A percentile compares a stretch with the other conserved stretches of the same genome.
These are phyloP conservation scores for Danaus melanippus DNA, from an alignment of 1,140 invertebrate species.

Conservation along the genomic window DNA sequence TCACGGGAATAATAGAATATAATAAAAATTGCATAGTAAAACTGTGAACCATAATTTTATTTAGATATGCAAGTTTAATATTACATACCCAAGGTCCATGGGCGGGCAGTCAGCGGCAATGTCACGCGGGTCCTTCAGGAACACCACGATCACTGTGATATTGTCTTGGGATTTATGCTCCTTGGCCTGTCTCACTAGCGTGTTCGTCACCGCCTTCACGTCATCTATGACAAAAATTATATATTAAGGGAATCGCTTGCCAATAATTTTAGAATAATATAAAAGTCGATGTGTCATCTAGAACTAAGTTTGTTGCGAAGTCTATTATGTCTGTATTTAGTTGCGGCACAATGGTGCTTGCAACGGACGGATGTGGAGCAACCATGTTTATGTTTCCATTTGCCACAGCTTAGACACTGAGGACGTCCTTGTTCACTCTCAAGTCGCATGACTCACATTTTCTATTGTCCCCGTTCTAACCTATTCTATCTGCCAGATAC, in stretches of 20 bases:
- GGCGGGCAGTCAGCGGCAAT: slow-evolving; percentile 72
- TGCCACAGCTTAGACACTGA: slow-evolving; percentile 40
- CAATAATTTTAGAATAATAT: slow-evolving; percentile 45
- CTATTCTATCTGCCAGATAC: slow-evolving; percentile 17
- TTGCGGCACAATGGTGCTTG: slow-evolving; percentile 65
- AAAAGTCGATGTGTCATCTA: slow-evolving; percentile 56
- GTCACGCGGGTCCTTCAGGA: slow-evolving; percentile 81
- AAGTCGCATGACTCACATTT: slow-evolving; percentile 44
- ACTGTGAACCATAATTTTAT: too few relatives aligned
- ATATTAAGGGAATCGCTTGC: not conserved
- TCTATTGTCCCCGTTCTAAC: slow-evolving; percentile 45
- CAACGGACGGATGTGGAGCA: slow-evolving; percentile 60
- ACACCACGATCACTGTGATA: slow-evolving; percentile 90
- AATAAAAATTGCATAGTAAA: too few relatives aligned
- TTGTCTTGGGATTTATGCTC: slow-evolving; percentile 86
- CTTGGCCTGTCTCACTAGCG: slow-evolving; percentile 82
- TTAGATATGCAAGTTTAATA: not conserved
- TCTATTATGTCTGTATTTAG: slow-evolving; percentile 64
- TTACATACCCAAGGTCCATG: slow-evolving; percentile 67
- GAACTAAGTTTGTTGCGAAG: slow-evolving; percentile 53
- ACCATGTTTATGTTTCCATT: slow-evolving; percentile 66
- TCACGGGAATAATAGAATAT: too few relatives aligned
- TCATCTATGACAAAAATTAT: slow-evolving; percentile 71
- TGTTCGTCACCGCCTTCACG: slow-evolving; percentile 76
- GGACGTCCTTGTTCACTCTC: slow-evolving; percentile 62